Evolutionary conservation across 2,797 vertebrate genomes (phyloP), one percentile per base, ranked within the genome.

Genomic region (Phataginus tetradactyla): DNA sequence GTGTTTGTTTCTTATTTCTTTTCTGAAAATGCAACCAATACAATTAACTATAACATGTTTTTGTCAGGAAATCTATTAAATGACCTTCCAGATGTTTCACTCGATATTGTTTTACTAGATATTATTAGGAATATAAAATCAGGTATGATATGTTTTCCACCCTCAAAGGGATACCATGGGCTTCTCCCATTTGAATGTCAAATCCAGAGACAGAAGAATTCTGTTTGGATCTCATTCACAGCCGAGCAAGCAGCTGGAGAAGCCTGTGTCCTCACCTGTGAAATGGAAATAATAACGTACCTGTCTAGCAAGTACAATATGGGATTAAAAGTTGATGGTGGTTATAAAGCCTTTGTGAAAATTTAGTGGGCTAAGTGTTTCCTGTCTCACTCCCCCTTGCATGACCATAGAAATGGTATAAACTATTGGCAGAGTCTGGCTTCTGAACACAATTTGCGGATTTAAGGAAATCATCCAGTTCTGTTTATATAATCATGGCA

Each of bases 71-170:
- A 86, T 32, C 39, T 96, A 64, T 71, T 69, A 74, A 69, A 66
- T 71, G n/a, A 14, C 2, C 85, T 96, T 87, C 27, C 11, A 71
- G 53, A 80, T 79, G 18, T 75, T 75, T 92, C 64, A 55, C 39
- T 64, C 64, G 20, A 51, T 53, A 75, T 23, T 37, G 13, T 59
- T 79, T 92, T 64, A 55, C 39, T 64, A 64, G 23, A 51, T 53
- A 75, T 23, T 37, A 11, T 59, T 79, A 92, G 17, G 34, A 20
- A n/a, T 88, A 61, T 75, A 90, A 97, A 91, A 72, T 72, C 34
- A 91, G 69, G 13, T 37, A 42, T 75, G 37, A 39, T 63, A 5
- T 2, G 5, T 81, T 64, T 66, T 88, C 34, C 91, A 15, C 14
- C 39, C 49, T 57, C 34, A 39, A 34, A 83, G 7, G 5, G 2